Conservation (phyloP, 2,113 vertebrate genomes). For the Lepus timidus region DNA sequence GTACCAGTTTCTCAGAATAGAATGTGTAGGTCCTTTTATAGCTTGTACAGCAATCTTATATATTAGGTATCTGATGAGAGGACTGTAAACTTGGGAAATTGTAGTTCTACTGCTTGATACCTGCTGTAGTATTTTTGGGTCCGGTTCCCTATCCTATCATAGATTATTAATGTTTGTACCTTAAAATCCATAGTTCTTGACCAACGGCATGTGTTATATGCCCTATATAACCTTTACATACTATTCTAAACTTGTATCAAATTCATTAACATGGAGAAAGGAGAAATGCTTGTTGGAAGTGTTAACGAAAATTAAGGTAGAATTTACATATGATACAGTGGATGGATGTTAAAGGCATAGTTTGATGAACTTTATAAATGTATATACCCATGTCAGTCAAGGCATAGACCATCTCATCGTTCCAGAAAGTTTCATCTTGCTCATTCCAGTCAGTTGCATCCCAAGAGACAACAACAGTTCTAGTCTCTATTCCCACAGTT, state of each 20-base stretch:
- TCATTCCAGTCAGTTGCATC: background rate
- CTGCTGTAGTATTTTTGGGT: slow-evolving; percentile 45
- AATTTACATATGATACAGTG: background rate
- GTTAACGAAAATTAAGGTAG: background rate
- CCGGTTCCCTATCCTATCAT: slow-evolving; percentile 36
- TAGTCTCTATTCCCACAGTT: background rate
- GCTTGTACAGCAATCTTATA: slow-evolving; percentile 58
- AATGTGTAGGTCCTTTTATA: slow-evolving; percentile 72
- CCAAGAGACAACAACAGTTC: background rate
- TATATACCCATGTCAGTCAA: background rate
- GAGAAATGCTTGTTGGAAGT: slow-evolving; percentile 60
- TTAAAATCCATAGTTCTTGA: slow-evolving; percentile 62
- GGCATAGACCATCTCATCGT: background rate
- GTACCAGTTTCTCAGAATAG: slow-evolving; percentile 68
- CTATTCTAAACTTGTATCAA: slow-evolving; percentile 55
- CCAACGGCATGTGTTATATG: background rate
- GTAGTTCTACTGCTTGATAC: slow-evolving; percentile 47
- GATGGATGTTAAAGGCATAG: background rate
- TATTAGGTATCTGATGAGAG: slow-evolving; percentile 51
- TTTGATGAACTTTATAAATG: background rate
- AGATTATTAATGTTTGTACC: slow-evolving; percentile 34
- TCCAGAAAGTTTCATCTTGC: background rate
- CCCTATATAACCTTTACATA: background rate
- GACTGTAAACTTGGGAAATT: slow-evolving; percentile 71
- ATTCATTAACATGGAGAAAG: slow-evolving; percentile 62